Percentiles rank a stretch among this genome's conserved stretches.
Conservation (phyloP, 2,888 invertebrate genomes). For the Actias luna region DNA sequence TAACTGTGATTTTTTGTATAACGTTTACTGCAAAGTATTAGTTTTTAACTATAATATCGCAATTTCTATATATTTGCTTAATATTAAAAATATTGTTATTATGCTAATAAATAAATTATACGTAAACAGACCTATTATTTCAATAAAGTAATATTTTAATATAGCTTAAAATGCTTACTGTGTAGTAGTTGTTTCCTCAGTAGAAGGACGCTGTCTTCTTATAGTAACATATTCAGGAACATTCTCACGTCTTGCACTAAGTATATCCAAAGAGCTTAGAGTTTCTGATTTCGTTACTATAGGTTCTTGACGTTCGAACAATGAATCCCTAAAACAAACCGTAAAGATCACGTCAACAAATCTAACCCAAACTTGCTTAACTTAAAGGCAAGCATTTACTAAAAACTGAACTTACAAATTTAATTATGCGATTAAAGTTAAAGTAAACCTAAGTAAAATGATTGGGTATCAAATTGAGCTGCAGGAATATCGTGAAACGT, state of each 20-base stretch:
- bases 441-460: not conserved
- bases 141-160: not conserved
- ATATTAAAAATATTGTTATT: too few species aligned
- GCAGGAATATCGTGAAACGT: not conserved
- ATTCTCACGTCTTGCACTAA: constrained; percentile 57
- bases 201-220: constrained; percentile 80
- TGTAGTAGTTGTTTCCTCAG: constrained; percentile 71
- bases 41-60: not conserved
- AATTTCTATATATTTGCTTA: not conserved
- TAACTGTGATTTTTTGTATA: not conserved
- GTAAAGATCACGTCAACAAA: constrained; percentile 7
- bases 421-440: not conserved
- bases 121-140: too few species aligned
- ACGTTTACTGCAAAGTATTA: not conserved
- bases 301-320: constrained; percentile 67
- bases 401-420: not conserved
- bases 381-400: not conserved
- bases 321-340: constrained; percentile 66
- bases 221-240: constrained; percentile 86
- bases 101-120: too few species aligned
- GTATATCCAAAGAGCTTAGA: constrained; percentile 50
- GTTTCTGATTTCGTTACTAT: constrained; percentile 55
- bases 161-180: constrained; percentile 66
- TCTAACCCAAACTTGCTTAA: not conserved
- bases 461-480: not conserved